phyloP scores from a whole-genome alignment of 2,888 invertebrate genomes.

The Piscicola geometra region DNA sequence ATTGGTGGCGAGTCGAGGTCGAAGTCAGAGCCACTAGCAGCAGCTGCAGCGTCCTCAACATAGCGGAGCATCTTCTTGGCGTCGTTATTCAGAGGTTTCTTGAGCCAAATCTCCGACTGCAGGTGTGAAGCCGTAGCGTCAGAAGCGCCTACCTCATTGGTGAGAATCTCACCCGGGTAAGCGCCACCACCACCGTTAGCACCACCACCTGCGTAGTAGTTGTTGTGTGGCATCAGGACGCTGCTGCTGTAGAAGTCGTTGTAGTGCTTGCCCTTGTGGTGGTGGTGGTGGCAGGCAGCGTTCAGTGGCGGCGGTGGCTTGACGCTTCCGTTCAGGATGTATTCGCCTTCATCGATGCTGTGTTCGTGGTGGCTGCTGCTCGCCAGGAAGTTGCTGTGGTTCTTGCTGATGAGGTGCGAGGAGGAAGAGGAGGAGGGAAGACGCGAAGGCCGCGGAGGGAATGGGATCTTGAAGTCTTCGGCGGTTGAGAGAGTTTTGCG shows the following conservation, averaged over 20 bases:
- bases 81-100: conserved; percentile 24
- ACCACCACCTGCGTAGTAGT: not conserved
- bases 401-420: conserved; percentile 11
- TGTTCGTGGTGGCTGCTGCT: not conserved
- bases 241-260: conserved; percentile 4
- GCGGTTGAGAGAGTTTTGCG: conserved; percentile 14
- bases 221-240: conserved; percentile 3
- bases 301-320: not conserved
- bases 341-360: not conserved
- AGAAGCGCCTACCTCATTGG: conserved; percentile 12
- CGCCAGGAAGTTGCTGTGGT: not conserved
- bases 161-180: conserved; percentile 22
- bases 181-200: conserved; percentile 17
- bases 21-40: conserved; percentile 33
- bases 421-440: conserved; percentile 20
- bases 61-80: conserved; percentile 22
- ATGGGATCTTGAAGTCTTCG: conserved; percentile 22
- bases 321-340: not conserved
- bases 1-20: conserved; percentile 59
- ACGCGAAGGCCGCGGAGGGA: conserved; percentile 23
- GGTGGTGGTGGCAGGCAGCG: conserved; percentile 7
- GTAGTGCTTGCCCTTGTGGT: not conserved
- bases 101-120: conserved; percentile 31
- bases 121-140: not conserved
- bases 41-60: conserved; percentile 29